Evolutionary conservation across 1,140 invertebrate genomes (phyloP), one percentile per base, ranked within the genome.

Genomic region (Rhagoletis pomonella): DNA sequence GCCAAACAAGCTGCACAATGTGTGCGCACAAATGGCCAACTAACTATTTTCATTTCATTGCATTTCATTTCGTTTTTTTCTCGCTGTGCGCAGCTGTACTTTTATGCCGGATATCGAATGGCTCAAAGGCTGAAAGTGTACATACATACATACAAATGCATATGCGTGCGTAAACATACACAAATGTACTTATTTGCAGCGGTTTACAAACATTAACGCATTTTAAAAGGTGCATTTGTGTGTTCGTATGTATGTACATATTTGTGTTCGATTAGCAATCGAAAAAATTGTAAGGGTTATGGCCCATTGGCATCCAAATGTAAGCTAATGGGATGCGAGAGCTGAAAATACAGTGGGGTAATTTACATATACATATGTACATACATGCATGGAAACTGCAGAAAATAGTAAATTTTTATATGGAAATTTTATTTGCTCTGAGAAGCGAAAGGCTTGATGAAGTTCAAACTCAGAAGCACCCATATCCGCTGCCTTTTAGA

Each of bases 91-190:
- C 73, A 81, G 73, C 73, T 81, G 47, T 50, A 55, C 73, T 55
- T 81, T 55, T 10, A 81, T 81, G n/a, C 73, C 73, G 73, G 73
- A 81, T 81, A 81, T 81, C 73, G 73, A 81, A 81, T 81, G 47
- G 47, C 73, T 81, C 47, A 55, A 50, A 81, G 47, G 47, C 47
- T 73, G 2, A n/a, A 73, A 14, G 17, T 50, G 1, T 10, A 4
- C 47, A 19, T 19, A 73, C 3, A 77, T 77, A 50, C 44, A 58
- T 4, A 29, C n/a, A 81, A 47, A 29, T 1, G 44, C 14, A 44
- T 47, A 42, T 14, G 4, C 12, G 14, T 73, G 44, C n/a, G 50
- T 55, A 55, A 55, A 55, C 10, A 55, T 55, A 55, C 9, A 55
- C 50, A 3, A 55, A 55, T 7, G 50, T 55, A 3, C 10, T 3